A percentile compares a stretch with the other conserved stretches of the same genome.
These are phyloP conservation scores for Cyclura pinguis DNA, from an alignment of 2,797 vertebrate genomes.

Conservation along the genomic window DNA sequence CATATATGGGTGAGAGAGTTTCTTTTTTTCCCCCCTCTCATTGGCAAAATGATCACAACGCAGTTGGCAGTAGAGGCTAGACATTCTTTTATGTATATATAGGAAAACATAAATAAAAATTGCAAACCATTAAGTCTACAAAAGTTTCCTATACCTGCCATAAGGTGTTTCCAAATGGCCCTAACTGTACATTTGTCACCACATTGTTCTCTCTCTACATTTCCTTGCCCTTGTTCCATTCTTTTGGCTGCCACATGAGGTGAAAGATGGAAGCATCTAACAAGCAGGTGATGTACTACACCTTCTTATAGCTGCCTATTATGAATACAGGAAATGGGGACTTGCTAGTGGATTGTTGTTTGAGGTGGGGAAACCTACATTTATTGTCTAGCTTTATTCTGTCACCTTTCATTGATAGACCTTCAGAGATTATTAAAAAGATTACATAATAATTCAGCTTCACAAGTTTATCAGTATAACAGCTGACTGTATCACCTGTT, in stretches of 20 bases:
- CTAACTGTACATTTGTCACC: not conserved
- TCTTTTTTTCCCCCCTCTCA: conserved; percentile 3
- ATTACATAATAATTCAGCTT: not conserved
- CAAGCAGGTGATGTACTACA: no score
- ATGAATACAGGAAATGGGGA: not conserved
- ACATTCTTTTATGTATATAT: no score
- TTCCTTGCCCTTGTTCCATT: not conserved
- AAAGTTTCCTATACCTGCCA: no score
- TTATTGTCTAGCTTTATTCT: not conserved
- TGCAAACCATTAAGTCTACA: not conserved
- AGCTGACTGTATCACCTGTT: not conserved
- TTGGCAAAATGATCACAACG: fast-evolving
- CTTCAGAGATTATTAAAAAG: not conserved
- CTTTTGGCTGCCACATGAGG: no score
- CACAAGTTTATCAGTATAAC: not conserved
- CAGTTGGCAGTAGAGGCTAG: conserved; percentile 2
- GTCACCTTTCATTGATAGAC: not conserved
- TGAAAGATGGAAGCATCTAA: no score
- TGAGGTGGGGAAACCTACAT: not conserved
- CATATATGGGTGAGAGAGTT: conserved; percentile 91
- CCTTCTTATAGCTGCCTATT: no score
- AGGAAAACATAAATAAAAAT: not conserved
- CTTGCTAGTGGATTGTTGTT: not conserved
- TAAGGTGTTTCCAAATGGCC: no score
- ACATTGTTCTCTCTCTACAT: not conserved